A percentile compares a stretch with the other conserved stretches of the same genome.
phyloP scores from a whole-genome alignment of 2,888 invertebrate species.

The Conchocele bisecta region DNA sequence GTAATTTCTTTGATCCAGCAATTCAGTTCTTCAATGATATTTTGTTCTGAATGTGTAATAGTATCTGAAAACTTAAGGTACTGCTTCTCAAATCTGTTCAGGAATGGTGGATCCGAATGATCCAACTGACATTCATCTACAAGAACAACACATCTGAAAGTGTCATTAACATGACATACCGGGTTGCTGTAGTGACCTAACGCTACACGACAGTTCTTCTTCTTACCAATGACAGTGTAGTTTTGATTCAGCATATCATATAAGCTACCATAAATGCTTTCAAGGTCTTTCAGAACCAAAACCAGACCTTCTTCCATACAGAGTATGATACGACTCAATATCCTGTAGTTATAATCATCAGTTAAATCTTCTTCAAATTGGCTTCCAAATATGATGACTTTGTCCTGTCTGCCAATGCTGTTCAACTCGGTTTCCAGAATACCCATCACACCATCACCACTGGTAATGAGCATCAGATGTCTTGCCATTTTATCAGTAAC shows the following conservation, averaged over 20 bases:
- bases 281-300: constrained; percentile 65
- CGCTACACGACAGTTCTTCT: constrained; percentile 66
- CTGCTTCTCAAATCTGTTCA: constrained; percentile 76
- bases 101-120: constrained; percentile 67
- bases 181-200: constrained; percentile 69
- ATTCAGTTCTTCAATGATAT: constrained; percentile 28
- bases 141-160: constrained; percentile 69
- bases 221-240: constrained; percentile 63
- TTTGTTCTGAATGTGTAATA: constrained; percentile 25
- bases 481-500: constrained; percentile 55
- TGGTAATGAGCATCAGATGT: constrained; percentile 64
- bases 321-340: constrained; percentile 66
- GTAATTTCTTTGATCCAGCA: constrained; percentile 23
- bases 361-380: constrained; percentile 68
- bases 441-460: constrained; percentile 62
- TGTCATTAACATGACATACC: constrained; percentile 66
- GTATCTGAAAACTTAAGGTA: constrained; percentile 65
- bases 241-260: constrained; percentile 74
- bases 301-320: constrained; percentile 71
- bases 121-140: constrained; percentile 61
- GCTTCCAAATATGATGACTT: constrained; percentile 67
- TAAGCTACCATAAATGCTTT: constrained; percentile 67
- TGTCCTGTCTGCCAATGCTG: constrained; percentile 37
- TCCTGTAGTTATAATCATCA: constrained; percentile 69
- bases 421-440: constrained; percentile 54